Conservation (phyloP, 2,113 vertebrate genomes). For the Stegastes partitus region DNA sequence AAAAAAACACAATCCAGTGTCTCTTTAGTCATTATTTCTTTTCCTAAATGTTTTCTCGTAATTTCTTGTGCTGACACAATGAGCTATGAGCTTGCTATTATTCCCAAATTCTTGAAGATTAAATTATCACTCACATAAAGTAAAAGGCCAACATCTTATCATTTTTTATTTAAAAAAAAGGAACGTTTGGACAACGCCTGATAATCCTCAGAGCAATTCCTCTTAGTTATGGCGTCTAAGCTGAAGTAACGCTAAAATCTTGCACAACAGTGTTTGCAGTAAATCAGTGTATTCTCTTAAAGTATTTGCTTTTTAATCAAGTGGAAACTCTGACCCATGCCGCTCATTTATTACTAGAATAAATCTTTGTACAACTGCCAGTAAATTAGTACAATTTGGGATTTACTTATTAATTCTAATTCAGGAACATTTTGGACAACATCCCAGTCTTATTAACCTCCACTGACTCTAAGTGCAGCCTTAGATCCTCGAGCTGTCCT, state of each 20-base stretch:
- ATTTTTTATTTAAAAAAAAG: background rate
- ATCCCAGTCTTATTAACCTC: slow-evolving; percentile 11
- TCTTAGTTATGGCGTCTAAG: background rate
- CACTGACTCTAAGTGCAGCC: slow-evolving; percentile 12
- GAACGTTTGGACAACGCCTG: background rate
- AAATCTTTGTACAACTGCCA: background rate
- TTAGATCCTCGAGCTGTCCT: slow-evolving; percentile 14
- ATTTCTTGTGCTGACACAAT: background rate
- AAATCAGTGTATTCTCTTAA: background rate
- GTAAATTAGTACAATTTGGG: background rate
- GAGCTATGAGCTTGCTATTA: background rate
- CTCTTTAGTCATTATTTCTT: background rate
- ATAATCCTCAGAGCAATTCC: background rate
- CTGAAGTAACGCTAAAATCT: background rate
- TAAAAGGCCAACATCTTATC: background rate
- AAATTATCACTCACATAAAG: background rate
- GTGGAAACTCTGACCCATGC: slow-evolving; percentile 4
- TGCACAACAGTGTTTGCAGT: background rate
- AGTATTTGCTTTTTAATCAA: background rate
- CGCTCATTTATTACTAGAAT: background rate
- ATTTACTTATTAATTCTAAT: background rate
- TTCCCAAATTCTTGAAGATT: background rate
- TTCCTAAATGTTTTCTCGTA: background rate
- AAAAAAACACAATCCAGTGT: background rate
- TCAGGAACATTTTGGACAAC: slow-evolving; percentile 11